Evolutionary conservation across 2,797 vertebrate species (phyloP), one percentile per base, ranked within the genome.

Genomic region (Cirrhinus mrigala): DNA sequence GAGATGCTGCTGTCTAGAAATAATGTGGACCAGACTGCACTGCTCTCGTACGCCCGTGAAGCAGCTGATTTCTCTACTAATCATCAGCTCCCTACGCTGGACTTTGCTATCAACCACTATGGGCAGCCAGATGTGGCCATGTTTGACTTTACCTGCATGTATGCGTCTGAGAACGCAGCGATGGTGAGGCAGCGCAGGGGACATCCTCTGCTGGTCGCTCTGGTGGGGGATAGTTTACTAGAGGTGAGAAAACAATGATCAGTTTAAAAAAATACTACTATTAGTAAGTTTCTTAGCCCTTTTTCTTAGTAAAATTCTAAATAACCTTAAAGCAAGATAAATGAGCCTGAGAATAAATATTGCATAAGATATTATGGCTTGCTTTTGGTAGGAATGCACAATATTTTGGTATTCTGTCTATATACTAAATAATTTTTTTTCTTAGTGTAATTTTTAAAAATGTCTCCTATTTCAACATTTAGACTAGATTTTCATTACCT

Each of bases 121-220:
- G 98, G 97, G 6, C 98, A 97, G 91, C 97, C 98, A 0, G 98
- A 99, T 0, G 98, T 99, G 62, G 98, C 98, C 89, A 96, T 99
- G 97, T 99, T 99, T 1, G 98, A 99, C 92, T 99, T 99, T 92
- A 99, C 98, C 0, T 98, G 97, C 91, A 98, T 99, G 97, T 98
- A 98, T 0, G 98, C 98, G 0, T 97, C 98, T 0, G 98, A 99
- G 92, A 97, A 98, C 0, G 98, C 98, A 0, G 98, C 97, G 0
- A 91, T 98, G 90, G 93, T 99, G 73, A 95, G 96, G n/a, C 96
- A 97, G 83, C 95, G 97, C 70, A 94, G 95, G 0, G 96, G 96
- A 52, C 96, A 97, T 89, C 96, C 94, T 82, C 91, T 99, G 12
- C 93, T 99, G 6, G 96, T 98, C 86, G 95, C 97, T 0, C 92